phyloP scores from a whole-genome alignment of 1,140 invertebrate species.

The Calliopsis andreniformis region DNA sequence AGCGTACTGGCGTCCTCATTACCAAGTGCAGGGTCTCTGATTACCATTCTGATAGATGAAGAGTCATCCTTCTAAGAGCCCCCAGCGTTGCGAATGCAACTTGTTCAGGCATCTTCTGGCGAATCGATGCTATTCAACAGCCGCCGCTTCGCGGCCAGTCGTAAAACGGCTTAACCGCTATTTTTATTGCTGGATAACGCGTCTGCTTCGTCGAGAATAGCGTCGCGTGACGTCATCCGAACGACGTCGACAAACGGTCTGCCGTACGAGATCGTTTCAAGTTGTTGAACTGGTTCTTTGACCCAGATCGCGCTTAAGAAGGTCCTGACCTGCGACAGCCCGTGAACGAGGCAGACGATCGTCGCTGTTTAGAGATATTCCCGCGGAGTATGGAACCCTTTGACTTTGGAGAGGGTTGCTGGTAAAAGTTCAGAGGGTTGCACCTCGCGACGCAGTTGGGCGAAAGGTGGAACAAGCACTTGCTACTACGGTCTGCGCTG shows the following conservation, averaged over 20 bases:
- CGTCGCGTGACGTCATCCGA: constrained; percentile 72
- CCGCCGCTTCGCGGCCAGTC: constrained; percentile 59
- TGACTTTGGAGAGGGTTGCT: background rate
- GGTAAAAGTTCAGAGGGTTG: background rate
- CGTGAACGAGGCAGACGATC: constrained; percentile 17
- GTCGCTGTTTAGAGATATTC: background rate
- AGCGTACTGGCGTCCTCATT: background rate
- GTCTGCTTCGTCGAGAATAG: constrained; percentile 71
- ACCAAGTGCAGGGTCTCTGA: background rate
- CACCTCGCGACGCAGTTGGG: background rate
- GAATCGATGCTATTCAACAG: constrained; percentile 43
- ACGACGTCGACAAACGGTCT: constrained; percentile 69
- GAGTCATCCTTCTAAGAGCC: background rate
- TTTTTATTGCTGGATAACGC: constrained; percentile 67
- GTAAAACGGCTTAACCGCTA: constrained; percentile 59
- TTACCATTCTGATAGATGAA: background rate
- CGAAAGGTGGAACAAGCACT: background rate
- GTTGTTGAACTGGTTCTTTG: constrained; percentile 75
- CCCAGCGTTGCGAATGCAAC: background rate
- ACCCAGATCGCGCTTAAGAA: constrained; percentile 70
- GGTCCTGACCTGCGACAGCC: constrained; percentile 46
- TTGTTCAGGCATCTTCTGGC: too few relatives aligned
- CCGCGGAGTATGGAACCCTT: background rate
- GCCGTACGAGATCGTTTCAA: constrained; percentile 71
- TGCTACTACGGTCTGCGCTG: too few relatives aligned